Conservation (phyloP, 2,797 vertebrate genomes). For the Sebastes kiyomatsui region DNA sequence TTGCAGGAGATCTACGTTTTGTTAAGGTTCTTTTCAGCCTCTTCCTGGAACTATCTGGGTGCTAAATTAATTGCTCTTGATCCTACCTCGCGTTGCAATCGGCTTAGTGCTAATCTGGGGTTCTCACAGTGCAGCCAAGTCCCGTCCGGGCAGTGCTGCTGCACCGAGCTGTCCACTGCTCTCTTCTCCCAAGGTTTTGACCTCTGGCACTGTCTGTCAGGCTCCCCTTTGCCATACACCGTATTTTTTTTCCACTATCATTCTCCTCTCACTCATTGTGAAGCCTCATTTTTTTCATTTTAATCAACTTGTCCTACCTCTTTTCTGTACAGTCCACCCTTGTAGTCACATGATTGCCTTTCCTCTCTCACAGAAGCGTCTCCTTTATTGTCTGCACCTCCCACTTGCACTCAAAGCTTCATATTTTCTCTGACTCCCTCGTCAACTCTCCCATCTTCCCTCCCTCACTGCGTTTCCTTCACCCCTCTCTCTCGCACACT, state of each 20-base stretch:
- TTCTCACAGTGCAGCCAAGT: slow-evolving; percentile 69
- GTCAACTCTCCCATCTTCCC: neutral
- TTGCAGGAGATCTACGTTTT: slow-evolving; percentile 44
- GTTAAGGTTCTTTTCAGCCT: slow-evolving; percentile 48
- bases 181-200: slow-evolving; percentile 54
- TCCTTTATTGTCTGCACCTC: slow-evolving; percentile 15
- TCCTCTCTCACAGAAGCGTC: neutral
- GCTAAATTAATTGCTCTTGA: slow-evolving; percentile 81
- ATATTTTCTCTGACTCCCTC: slow-evolving; percentile 20
- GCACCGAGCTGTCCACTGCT: slow-evolving; percentile 55
- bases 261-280: neutral
- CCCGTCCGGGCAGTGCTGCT: slow-evolving; percentile 48
- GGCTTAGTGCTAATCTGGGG: slow-evolving; percentile 79
- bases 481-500: neutral
- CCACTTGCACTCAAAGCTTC: slow-evolving; percentile 8
- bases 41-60: slow-evolving; percentile 74
- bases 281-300: neutral
- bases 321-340: neutral
- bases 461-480: slow-evolving; percentile 4
- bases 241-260: neutral
- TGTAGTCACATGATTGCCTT: slow-evolving; percentile 8
- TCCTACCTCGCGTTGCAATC: slow-evolving; percentile 74
- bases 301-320: slow-evolving; percentile 5
- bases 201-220: slow-evolving; percentile 39
- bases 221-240: slow-evolving; percentile 1